These are phyloP conservation scores for Hypocryptadius cinnamomeus DNA, from an alignment of 2,113 vertebrate genomes.

Conservation along the genomic window DNA sequence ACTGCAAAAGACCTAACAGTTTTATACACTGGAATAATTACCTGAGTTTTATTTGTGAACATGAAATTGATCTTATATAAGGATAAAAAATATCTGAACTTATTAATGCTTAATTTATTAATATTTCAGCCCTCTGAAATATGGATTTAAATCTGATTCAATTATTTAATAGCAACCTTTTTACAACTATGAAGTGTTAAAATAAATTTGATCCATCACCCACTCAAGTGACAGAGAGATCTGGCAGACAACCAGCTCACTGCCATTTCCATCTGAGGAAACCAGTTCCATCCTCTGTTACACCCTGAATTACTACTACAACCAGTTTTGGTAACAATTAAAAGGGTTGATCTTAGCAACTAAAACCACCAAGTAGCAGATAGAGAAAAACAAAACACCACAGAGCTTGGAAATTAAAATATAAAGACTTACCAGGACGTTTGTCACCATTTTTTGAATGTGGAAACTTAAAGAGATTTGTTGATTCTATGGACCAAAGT, in stretches of 20 bases:
- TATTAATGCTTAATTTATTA: not conserved
- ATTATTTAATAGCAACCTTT: not conserved
- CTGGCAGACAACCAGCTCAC: not conserved
- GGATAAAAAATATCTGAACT: not conserved
- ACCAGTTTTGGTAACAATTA: not conserved
- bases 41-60: not conserved
- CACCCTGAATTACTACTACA: not conserved
- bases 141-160: not conserved
- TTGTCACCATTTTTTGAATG: slow-evolving; percentile 37
- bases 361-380: not conserved
- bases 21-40: not conserved
- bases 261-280: not conserved
- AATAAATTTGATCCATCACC: not conserved
- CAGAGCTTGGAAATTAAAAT: not conserved
- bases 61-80: not conserved
- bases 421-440: slow-evolving; percentile 75
- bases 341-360: not conserved
- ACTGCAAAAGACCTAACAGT: not conserved
- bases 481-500: slow-evolving; percentile 73
- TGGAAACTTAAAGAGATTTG: slow-evolving; percentile 82
- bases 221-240: not conserved
- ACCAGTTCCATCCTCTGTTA: not conserved
- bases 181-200: not conserved
- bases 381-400: not conserved
- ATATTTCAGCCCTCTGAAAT: not conserved